Evolutionary conservation across 2,113 vertebrate species (phyloP), one percentile per base, ranked within the genome.

Genomic region (Elephantulus edwardii): DNA sequence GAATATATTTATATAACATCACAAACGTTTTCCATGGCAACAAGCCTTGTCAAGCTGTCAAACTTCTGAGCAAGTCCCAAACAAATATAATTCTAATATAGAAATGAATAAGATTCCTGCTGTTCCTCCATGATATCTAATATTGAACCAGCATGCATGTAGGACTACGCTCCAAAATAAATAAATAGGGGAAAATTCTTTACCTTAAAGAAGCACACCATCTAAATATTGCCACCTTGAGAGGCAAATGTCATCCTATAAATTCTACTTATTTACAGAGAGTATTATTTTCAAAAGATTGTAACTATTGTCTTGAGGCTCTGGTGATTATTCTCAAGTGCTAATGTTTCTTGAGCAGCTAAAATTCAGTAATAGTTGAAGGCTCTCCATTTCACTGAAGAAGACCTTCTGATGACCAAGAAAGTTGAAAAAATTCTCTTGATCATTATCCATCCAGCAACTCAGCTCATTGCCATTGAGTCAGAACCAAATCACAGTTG

Each of bases 1-100:
- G 96, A 96, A 92, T 96, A 93, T 97, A 97, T 98, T 98, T 98
- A 97, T 97, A 96, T 95, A 98, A 96, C 96, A 97, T 97, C 96
- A 97, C 93, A 95, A 97, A 95, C 93, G 66, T 97, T 97, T 96
- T 96, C 97, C 97, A 98, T 97, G 97, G 97, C 96, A 97, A 97
- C 97, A 76, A 94, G 95, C 97, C 96, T 94, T 94, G 97, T 97
- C 97, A 97, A 97, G 96, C 97, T 97, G 96, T 97, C 97, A 96
- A 94, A 97, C 94, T 97, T 96, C 96, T 95, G 93, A 97, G 93
- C 93, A 87, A 87, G 95, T 97, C 95, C 93, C 95, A 97, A 97
- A 96, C 93, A 98, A 97, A 97, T 94, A 95, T 92, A 96, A 97
- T 92, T 96, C 93, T 95, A 96, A 93, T 93, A 95, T 88, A 91